Percentiles rank a stretch among this genome's conserved stretches.
phyloP scores from a whole-genome alignment of 2,797 vertebrate species.

The Odontamblyopus lacepedii region DNA sequence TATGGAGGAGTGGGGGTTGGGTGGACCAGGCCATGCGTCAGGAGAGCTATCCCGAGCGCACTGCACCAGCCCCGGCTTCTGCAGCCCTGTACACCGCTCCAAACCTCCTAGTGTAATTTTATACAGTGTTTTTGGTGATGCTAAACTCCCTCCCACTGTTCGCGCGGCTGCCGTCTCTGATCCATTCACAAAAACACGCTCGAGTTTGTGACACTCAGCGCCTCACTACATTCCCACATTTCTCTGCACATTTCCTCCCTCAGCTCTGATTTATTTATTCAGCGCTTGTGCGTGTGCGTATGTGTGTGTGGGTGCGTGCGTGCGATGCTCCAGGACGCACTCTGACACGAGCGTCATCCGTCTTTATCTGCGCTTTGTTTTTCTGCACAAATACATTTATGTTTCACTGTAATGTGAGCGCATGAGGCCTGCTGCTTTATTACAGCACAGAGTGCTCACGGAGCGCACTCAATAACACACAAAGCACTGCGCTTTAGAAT shows the following conservation, averaged over 20 bases:
- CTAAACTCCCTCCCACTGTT: not conserved
- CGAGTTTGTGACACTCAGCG: constrained; percentile 34
- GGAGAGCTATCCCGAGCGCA: constrained; percentile 23
- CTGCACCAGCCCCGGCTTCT: constrained; percentile 21
- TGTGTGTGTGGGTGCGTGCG: constrained; percentile 6
- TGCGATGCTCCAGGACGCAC: constrained; percentile 9
- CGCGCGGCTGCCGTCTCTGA: constrained; percentile 26
- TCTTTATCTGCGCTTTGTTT: constrained; percentile 40
- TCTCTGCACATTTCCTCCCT: constrained; percentile 40
- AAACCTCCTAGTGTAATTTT: not conserved
- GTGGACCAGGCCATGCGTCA: constrained; percentile 15
- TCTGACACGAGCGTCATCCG: constrained; percentile 30
- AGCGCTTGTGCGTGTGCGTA: constrained; percentile 8
- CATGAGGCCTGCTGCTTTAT: constrained; percentile 46
- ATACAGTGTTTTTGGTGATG: not conserved
- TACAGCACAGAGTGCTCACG: constrained; percentile 33
- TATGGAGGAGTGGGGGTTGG: constrained; percentile 49
- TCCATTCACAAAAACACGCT: constrained; percentile 14
- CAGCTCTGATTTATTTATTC: constrained; percentile 47
- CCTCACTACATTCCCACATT: constrained; percentile 48
- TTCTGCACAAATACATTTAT: constrained; percentile 2
- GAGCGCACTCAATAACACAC: constrained; percentile 38
- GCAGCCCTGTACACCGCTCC: not conserved
- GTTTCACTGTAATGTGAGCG: constrained; percentile 33
- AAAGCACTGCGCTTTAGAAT: constrained; percentile 18